Evolutionary conservation across 2,113 vertebrate species (phyloP), one percentile per base, ranked within the genome.

Genomic region (Vulpes vulpes): DNA sequence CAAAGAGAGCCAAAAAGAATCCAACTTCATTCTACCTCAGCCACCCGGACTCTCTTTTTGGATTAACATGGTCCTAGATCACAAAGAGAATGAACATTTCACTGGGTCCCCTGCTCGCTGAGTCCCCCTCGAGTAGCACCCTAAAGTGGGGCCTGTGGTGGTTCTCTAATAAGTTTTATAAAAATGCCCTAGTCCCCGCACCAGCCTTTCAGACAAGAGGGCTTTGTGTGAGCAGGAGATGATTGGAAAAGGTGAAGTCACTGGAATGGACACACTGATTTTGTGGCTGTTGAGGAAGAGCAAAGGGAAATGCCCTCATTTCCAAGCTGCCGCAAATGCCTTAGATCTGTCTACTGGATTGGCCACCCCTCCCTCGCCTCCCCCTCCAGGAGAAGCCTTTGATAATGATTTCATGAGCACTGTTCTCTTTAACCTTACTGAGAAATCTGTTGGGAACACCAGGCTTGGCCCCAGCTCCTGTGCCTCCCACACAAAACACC

Each of bases 81-180:
- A 23, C 12, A 59, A 69, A 32, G 53, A 38, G 4, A 51, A 30
- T 11, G 73, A 53, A 20, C 1, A 30, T 15, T 19, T 71, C 30
- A 20, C 4, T 62, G 67, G 74, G 25, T 38, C 3, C 32, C 16
- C 51, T 69, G 53, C 30, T 71, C 35, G 3, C 20, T 4, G 5
- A 38, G 3, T 11, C 0, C 38, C 4, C 76, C 5, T 6, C 30
- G n/a, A 5, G n/a, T 7, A 35, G 11, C 30, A 69, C 30, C 30
- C 59, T 35, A 0, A 17, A 30, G 8, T 3, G 1, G 32, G 49
- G 22, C 1, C 17, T 5, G 2, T 14, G 8, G 22, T 59, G 35
- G 6, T 59, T 73, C 89, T 80, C 73, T 32, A 0, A 0, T 23
- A 60, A 22, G 62, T 38, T 90, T 81, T 87, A 60, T 32, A 0